phyloP scores from a whole-genome alignment of 92 coral and sea anemone species.

The Palythoa grandiflora region DNA sequence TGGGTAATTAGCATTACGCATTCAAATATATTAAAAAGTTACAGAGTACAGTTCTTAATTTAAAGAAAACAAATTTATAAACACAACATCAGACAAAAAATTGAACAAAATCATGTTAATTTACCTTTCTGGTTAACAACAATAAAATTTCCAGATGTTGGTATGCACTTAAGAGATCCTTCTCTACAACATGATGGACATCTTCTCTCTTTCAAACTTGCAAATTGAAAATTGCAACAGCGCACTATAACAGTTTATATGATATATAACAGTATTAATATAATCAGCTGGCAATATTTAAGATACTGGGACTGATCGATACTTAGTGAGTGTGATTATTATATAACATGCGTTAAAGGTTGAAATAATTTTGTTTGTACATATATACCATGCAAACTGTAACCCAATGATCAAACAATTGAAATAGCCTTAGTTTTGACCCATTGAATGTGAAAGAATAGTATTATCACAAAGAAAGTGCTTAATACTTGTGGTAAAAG shows the following conservation, averaged over 20 bases:
- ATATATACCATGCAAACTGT: slow-evolving; percentile 9
- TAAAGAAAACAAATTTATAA: not conserved
- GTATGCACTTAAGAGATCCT: slow-evolving; percentile 20
- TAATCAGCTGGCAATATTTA: not conserved
- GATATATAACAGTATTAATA: not conserved
- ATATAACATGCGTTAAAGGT: not conserved
- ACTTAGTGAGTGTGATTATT: not conserved
- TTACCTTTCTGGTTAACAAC: slow-evolving; percentile 52
- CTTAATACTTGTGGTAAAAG: no score
- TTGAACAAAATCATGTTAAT: slow-evolving; percentile 1
- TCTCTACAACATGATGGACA: slow-evolving; percentile 19
- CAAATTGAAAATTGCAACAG: slow-evolving; percentile 22
- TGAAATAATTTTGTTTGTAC: not conserved
- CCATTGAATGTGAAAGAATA: no score
- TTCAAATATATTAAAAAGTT: not conserved
- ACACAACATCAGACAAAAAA: not conserved
- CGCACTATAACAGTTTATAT: not conserved
- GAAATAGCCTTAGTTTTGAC: no score
- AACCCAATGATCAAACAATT: not conserved
- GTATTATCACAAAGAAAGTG: no score
- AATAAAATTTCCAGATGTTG: slow-evolving; percentile 44
- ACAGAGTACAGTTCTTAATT: not conserved
- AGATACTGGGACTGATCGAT: not conserved
- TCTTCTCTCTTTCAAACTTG: not conserved
- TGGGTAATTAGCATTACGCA: not conserved